phyloP scores from a whole-genome alignment of 2,797 vertebrate species.

The Toxotes lorentzi region DNA sequence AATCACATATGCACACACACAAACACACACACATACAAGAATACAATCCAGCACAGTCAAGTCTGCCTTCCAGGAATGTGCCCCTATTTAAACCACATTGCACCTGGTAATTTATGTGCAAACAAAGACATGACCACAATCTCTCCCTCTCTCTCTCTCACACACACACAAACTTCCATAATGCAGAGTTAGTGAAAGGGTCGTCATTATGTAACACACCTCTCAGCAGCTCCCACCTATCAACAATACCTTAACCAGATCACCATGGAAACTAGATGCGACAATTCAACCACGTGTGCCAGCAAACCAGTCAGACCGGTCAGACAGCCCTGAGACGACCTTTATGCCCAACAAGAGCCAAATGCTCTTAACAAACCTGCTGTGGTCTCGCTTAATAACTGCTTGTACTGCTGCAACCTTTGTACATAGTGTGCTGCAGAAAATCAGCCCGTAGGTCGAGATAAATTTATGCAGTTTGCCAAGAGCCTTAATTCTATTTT shows the following conservation, averaged over 20 bases:
- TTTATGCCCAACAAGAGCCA: constrained; percentile 19
- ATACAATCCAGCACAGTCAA: constrained; percentile 22
- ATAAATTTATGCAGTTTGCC: constrained; percentile 25
- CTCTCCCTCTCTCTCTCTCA: too few relatives aligned
- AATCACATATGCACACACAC: constrained; percentile 25
- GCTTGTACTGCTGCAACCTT: constrained; percentile 29
- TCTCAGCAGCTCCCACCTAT: constrained; percentile 8
- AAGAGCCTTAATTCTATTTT: constrained; percentile 24
- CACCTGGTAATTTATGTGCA: background rate
- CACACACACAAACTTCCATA: constrained; percentile 13
- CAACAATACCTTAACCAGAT: constrained; percentile 21
- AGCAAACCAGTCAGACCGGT: constrained; percentile 14
- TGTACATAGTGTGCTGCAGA: constrained; percentile 10
- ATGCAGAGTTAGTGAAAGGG: background rate
- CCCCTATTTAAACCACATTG: constrained; percentile 13
- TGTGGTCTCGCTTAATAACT: constrained; percentile 29
- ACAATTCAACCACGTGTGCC: background rate
- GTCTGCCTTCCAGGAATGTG: constrained; percentile 21
- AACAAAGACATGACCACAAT: constrained; percentile 19
- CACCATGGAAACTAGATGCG: constrained; percentile 46
- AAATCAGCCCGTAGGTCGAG: constrained; percentile 19
- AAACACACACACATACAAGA: constrained; percentile 6
- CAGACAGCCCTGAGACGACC: constrained; percentile 26
- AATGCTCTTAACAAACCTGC: constrained; percentile 32
- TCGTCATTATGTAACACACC: constrained; percentile 8